phyloP scores from a whole-genome alignment of 2,888 invertebrate species.

The Ennomos quercinarius region DNA sequence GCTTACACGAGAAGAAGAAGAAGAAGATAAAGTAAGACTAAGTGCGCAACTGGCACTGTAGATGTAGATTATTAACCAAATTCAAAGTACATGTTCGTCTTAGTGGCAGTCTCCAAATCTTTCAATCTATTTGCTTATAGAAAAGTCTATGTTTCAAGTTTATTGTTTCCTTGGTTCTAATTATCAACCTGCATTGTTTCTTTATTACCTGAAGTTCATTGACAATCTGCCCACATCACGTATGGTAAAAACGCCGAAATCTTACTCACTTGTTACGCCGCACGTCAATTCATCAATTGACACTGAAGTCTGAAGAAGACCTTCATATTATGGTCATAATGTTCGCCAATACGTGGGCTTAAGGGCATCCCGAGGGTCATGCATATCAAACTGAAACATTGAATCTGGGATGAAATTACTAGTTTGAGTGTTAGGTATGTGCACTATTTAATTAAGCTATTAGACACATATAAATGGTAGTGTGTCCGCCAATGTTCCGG shows the following conservation, averaged over 20 bases:
- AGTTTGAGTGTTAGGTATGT: conserved; percentile 19
- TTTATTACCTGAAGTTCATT: conserved; percentile 6
- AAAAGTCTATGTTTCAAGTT: too few species aligned
- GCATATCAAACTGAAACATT: conserved; percentile 31
- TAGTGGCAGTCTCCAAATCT: too few species aligned
- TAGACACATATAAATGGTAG: too few species aligned
- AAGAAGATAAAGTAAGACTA: too few species aligned
- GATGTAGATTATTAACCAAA: too few species aligned
- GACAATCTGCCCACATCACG: conserved; percentile 7
- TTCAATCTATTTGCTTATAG: too few species aligned
- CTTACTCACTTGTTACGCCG: conserved; percentile 37
- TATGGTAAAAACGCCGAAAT: conserved; percentile 24
- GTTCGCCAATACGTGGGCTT: conserved; percentile 31
- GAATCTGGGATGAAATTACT: conserved; percentile 14
- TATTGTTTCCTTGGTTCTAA: not conserved
- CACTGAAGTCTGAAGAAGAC: conserved; percentile 31
- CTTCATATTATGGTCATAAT: conserved; percentile 16
- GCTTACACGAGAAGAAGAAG: too few species aligned
- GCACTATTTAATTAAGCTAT: not conserved
- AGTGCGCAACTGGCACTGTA: too few species aligned
- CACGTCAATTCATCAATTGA: conserved; percentile 37
- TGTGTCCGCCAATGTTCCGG: too few species aligned
- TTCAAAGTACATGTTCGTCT: too few species aligned
- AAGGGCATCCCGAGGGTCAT: conserved; percentile 34
- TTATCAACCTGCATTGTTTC: too few species aligned